Evolutionary conservation across 1,140 invertebrate species (phyloP), one percentile per base, ranked within the genome.

Genomic region (Lepidurus arcticus): DNA sequence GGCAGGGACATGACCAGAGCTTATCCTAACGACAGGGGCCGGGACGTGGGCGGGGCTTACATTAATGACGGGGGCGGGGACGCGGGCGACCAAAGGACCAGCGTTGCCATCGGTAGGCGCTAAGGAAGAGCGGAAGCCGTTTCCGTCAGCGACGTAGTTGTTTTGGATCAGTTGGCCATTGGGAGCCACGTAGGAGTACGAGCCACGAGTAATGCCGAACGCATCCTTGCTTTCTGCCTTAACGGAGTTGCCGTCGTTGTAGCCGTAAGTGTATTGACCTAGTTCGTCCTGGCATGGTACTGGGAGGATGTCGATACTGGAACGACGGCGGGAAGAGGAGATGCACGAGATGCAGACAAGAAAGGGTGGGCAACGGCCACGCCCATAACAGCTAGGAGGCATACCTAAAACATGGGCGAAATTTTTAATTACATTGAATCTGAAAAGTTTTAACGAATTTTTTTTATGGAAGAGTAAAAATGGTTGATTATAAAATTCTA

Each of bases 111-210:
- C 65, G 43, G 74, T 47, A 0, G 75, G 78, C 1, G 78, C 78
- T n/a, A 79, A 44, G 42, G 78, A 79, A 44, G 78, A 79, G 76
- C 85, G 85, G 82, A 88, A 90, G 10, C 89, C 89, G 44, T 87
- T 85, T 77, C 87, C 86, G 78, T 89, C 88, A 43, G 90, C 90
- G 75, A 90, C 88, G 81, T 91, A 91, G 43, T 84, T 88, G 73
- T 91, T 86, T 24, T 86, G 87, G 79, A 90, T 88, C 44, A 87
- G 81, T 5, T 88, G 86, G 26, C 91, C 91, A 75, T 91, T 90
- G 3, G 90, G 88, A 44, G 90, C 90, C 53, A 88, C 88, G 82
- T 90, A 91, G 24, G 73, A 75, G 74, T 79, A 79, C 0, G 78
- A 79, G 74, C 78, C 78, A 7, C 78, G 78, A 21, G 73, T 74